Evolutionary conservation across 2,888 invertebrate genomes (phyloP).

Genomic region (Ypsolopha sequella): DNA sequence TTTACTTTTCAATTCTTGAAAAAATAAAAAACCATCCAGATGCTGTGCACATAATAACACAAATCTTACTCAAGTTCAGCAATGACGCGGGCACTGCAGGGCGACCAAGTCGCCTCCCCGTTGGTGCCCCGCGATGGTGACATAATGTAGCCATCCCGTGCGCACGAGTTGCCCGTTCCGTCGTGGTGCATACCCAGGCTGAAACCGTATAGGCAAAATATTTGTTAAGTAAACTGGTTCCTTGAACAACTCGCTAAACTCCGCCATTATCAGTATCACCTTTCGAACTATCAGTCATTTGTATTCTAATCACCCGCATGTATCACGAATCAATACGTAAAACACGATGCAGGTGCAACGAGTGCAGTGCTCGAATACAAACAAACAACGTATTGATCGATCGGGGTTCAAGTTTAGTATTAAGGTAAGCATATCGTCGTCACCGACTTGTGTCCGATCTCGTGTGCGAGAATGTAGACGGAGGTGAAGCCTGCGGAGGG

Average conservation of each 20-base stretch:
- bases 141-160: constrained; percentile 85
- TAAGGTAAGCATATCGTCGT: constrained; percentile 4
- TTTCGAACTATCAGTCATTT: no score
- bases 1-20: background rate
- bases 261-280: no score
- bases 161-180: constrained; percentile 77
- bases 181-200: constrained; percentile 88
- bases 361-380: no score
- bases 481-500: constrained; percentile 88
- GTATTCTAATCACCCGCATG: no score
- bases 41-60: constrained; percentile 4
- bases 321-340: no score
- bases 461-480: constrained; percentile 85
- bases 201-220: constrained; percentile 16
- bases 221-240: no score
- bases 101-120: constrained; percentile 84
- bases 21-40: constrained; percentile 1
- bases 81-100: constrained; percentile 78
- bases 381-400: no score
- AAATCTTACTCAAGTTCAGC: constrained; percentile 67
- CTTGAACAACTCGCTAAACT: no score
- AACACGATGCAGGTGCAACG: no score
- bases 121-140: constrained; percentile 83
- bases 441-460: constrained; percentile 86
- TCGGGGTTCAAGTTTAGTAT: no score